A percentile compares a stretch with the other conserved stretches of the same genome.
Conservation (phyloP, 1,140 invertebrate genomes). For the Lepidostoma basale region DNA sequence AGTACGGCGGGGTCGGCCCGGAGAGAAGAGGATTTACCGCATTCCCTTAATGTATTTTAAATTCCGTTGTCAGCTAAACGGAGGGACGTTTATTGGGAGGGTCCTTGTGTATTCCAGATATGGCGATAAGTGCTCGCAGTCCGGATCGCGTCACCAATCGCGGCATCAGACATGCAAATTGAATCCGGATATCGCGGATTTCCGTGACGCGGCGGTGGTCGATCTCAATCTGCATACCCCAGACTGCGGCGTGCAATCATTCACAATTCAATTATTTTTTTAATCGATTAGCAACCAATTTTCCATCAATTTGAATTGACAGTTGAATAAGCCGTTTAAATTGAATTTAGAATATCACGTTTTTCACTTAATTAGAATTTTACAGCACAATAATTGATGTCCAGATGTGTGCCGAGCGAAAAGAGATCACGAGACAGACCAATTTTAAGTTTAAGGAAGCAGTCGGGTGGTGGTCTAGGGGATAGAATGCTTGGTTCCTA, state of each 20-base stretch:
- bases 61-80: conserved; percentile 8
- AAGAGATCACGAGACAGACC: too few relatives aligned
- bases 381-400: too few relatives aligned
- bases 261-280: too few relatives aligned
- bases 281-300: too few relatives aligned
- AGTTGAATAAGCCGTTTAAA: background rate
- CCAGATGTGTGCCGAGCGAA: too few relatives aligned
- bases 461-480: too few relatives aligned
- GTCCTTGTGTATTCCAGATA: conserved; percentile 15
- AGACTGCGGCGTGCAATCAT: background rate
- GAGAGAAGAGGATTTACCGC: background rate
- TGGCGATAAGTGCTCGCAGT: background rate
- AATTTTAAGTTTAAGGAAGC: too few relatives aligned
- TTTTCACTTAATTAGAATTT: background rate
- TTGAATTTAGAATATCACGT: background rate
- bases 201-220: background rate
- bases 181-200: conserved; percentile 6
- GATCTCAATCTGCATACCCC: background rate
- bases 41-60: conserved; percentile 18
- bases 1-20: background rate
- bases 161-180: conserved; percentile 14
- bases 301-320: too few relatives aligned
- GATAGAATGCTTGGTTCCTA: too few relatives aligned
- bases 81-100: conserved; percentile 11
- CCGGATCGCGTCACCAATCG: background rate